Conservation (phyloP, 2,113 vertebrate species). For the Mirounga angustirostris region DNA sequence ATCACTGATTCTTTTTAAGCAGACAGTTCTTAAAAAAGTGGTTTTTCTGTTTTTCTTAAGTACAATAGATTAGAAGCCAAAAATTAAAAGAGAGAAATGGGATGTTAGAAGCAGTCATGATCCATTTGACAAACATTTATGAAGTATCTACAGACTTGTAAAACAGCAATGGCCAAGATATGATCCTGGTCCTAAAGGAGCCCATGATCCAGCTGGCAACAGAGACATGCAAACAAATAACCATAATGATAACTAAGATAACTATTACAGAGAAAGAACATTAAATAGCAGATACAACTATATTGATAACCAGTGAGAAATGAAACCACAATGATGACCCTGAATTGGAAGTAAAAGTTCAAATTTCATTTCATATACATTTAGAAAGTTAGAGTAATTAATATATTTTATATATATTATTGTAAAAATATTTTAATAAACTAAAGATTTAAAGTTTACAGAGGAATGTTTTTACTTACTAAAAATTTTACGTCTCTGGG, state of each 20-base stretch:
- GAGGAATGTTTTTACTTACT: neutral
- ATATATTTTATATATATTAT: neutral
- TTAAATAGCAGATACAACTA: neutral
- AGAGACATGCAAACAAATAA: neutral
- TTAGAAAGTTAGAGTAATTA: constrained; percentile 34
- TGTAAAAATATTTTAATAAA: constrained; percentile 18
- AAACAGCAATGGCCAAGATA: neutral
- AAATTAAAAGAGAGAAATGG: constrained; percentile 30
- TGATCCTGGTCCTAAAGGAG: neutral
- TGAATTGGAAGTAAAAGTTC: neutral
- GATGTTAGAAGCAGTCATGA: neutral
- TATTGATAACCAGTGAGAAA: neutral
- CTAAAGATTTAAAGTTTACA: constrained; percentile 23
- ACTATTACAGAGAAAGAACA: neutral
- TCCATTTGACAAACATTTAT: neutral
- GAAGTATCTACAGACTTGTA: neutral
- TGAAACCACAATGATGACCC: neutral
- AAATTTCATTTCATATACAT: neutral
- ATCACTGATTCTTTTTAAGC: constrained; percentile 6
- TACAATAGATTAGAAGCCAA: constrained; percentile 37
- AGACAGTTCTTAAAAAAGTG: neutral
- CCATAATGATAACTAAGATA: neutral
- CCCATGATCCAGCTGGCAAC: neutral
- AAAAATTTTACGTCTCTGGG: neutral
- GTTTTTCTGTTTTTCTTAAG: constrained; percentile 7